Evolutionary conservation across 2,113 vertebrate species (phyloP).

Genomic region (Dicentrarchus labrax): DNA sequence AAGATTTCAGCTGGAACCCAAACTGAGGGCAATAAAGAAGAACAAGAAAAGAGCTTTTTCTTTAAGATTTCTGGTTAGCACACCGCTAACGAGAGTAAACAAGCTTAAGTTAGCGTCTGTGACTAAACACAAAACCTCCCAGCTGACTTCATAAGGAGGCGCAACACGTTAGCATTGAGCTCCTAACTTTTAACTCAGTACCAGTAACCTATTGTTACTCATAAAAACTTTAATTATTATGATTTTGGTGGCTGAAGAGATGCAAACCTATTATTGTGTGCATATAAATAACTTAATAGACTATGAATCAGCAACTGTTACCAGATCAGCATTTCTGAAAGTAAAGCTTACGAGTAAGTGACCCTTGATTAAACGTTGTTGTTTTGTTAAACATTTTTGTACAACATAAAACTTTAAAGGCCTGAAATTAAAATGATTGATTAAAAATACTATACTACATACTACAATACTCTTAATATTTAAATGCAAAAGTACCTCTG

Average conservation of each 20-base stretch:
- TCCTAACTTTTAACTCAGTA: no score
- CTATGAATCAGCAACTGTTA: not conserved
- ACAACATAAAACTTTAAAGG: not conserved
- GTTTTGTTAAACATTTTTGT: not conserved
- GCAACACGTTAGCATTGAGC: no score
- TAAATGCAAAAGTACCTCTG: slow-evolving; percentile 51
- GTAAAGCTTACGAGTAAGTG: not conserved
- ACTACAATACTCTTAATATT: not conserved
- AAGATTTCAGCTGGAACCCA: not conserved
- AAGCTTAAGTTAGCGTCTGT: no score
- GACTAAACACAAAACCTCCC: no score
- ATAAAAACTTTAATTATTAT: no score
- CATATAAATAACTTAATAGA: not conserved
- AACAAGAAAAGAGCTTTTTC: no score
- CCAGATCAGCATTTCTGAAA: not conserved
- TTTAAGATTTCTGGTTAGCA: no score
- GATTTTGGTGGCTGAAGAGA: no score
- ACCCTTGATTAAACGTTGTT: not conserved
- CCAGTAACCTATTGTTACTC: no score
- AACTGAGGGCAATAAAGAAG: not conserved
- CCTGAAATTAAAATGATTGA: not conserved
- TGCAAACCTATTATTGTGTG: not conserved
- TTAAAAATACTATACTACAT: no score
- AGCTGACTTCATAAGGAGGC: no score
- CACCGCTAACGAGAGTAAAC: no score